Base-by-base conservation (phyloP, 2,888 invertebrate genomes). In the Xestia c-nigrum region DNA sequence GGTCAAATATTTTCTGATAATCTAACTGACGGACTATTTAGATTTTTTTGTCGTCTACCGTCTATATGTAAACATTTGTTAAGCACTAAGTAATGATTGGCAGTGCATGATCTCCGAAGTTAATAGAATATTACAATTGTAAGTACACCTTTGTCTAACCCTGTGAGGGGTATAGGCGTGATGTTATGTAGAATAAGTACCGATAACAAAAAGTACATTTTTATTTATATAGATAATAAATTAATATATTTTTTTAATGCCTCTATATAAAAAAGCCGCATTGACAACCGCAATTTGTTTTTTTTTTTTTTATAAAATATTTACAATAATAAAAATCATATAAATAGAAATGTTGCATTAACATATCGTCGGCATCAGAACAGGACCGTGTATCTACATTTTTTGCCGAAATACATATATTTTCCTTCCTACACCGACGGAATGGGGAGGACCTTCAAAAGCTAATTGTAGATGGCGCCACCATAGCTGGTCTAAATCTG, bases 121-220 rank as follows among this genome's bases (percentile, higher is more conserved):
- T 38, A 50, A 40, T 21, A 16, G 10, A 64, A 19, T 64, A 24
- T 40, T 64, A 64, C n/a, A 14, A 43, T 63, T n/a, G 14, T 21
- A 43, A 43, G 43, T 43, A 64, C 14, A 64, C 43, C n/a, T 43
- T 1, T 64, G 64, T 14, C 43, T 43, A 64, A 4, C 16, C 43
- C n/a, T 64, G 14, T 0, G 4, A 4, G 6, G 16, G 43, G n/a
- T n/a, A 64, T 7, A 43, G n/a, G 43, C 16, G 43, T 64, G 43
- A 64, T 43, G n/a, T 64, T n/a, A 43, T n/a, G 43, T 16, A 64
- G 21, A 38, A 72, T 78, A 78, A 80, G 80, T 78, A 78, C 78
- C 10, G 12, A 46, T 40, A 59, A 52, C 52, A 24, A 24, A 72
- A 80, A 80, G 64, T 57, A 73, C 31, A 72, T 38, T 71, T 57